Base-by-base conservation (phyloP, 2,797 vertebrate species). In the Dendrocincla fuliginosa region DNA sequence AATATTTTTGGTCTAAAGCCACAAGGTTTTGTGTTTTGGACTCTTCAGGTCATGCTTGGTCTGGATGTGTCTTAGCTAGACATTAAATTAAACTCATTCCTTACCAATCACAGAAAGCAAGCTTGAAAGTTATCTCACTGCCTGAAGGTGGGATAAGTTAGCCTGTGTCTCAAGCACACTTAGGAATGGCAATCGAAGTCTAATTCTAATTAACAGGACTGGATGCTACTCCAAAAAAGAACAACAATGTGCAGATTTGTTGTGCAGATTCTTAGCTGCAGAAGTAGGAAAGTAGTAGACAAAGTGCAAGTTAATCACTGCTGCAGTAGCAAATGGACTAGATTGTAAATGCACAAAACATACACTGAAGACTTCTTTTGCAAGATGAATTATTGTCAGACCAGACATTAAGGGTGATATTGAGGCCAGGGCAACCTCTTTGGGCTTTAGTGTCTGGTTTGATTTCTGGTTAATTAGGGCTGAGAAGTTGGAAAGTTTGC, bases 161-260 rank as follows among this genome's bases (percentile, higher is more conserved):
- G 46, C 32, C 23, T 1, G 0, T 47, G 14, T 61, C 37, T 93
- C 83, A 71, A 78, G 57, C 35, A 75, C 5, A 2, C 27, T 52
- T 75, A 87, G 81, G 47, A 95, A 69, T 74, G 41, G 61, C 63
- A 84, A 88, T 90, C 78, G 90, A 65, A 96, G 73, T 60, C 28
- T 65, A 93, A 88, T 91, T 85, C 32, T 69, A 89, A 89, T 87
- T 95, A 90, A 55, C 27, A 69, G 46, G 19, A 50, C 33, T 70
- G 79, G 47, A 76, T 82, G 63, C 30, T 92, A 86, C 67, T 82
- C 41, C 84, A 93, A 93, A 91, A 88, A 95, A 22, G 20, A 46
- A 78, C 47, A 93, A 59, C 1, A 4, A 64, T 9, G 24, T 49
- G 13, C 44, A 84, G 78, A 69, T 83, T 77, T 50, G 46, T 60